These are phyloP conservation scores for Drosophila eugracilis DNA, from an alignment of 1,140 invertebrate species.

Conservation along the genomic window DNA sequence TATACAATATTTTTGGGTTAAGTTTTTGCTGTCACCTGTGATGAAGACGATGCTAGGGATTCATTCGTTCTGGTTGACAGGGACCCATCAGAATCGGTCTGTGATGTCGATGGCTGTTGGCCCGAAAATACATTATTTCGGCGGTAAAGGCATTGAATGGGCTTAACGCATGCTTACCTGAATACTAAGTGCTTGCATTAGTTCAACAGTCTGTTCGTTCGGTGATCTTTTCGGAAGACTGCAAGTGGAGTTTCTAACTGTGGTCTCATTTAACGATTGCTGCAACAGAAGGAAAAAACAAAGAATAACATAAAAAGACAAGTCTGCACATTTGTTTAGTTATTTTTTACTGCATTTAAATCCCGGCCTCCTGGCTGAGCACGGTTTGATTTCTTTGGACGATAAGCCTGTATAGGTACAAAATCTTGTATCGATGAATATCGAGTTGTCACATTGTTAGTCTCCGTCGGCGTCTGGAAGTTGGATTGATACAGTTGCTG, in stretches of 20 bases:
- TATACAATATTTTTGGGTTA: not conserved
- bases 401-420: conserved; percentile 70
- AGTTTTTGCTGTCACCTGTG: not conserved
- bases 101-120: not conserved
- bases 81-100: not conserved
- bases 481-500: conserved; percentile 3
- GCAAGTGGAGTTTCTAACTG: not conserved
- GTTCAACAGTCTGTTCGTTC: not conserved
- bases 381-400: conserved; percentile 38
- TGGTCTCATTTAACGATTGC: not conserved
- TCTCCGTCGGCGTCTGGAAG: not conserved
- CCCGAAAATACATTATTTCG: too few species aligned
- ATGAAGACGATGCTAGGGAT: not conserved
- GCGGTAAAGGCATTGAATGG: too few species aligned
- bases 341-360: not conserved
- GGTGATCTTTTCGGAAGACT: not conserved
- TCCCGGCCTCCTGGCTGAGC: not conserved
- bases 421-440: conserved; percentile 59
- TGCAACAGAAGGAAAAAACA: not conserved
- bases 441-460: conserved; percentile 9
- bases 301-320: not conserved
- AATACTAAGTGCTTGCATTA: conserved; percentile 20
- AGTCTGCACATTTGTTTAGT: not conserved
- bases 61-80: not conserved
- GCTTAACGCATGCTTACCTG: conserved; percentile 1